phyloP scores from a whole-genome alignment of 2,797 vertebrate genomes.

The Argya squamiceps region DNA sequence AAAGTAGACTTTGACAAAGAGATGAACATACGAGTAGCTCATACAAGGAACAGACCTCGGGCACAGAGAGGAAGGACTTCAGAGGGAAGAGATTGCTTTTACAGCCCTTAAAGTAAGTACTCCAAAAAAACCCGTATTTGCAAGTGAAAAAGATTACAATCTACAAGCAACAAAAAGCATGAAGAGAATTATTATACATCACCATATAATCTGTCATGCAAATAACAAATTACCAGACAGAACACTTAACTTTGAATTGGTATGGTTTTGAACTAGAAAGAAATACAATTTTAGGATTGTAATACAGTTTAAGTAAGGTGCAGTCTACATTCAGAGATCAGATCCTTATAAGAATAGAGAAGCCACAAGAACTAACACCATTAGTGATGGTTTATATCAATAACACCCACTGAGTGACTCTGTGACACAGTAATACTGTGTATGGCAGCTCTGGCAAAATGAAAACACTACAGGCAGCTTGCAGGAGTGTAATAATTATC shows the following conservation, averaged over 20 bases:
- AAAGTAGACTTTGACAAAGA: neutral
- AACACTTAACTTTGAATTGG: neutral
- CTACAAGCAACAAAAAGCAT: neutral
- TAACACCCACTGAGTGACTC: neutral
- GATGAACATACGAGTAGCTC: neutral
- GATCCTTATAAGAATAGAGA: neutral
- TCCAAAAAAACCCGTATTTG: fast-evolving
- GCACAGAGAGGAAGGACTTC: neutral
- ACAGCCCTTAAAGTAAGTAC: neutral
- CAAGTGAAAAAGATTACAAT: neutral
- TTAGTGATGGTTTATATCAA: neutral
- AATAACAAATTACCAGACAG: neutral
- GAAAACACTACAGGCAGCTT: neutral
- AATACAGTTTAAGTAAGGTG: neutral
- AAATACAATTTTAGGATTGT: neutral
- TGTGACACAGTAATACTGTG: neutral
- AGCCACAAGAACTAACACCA: neutral
- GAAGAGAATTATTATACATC: neutral
- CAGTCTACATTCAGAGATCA: neutral
- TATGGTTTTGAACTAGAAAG: neutral
- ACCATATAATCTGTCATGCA: neutral
- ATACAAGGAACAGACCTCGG: neutral
- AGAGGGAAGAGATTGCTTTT: neutral
- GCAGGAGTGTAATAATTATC: neutral
- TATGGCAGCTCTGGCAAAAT: neutral